Base-by-base conservation (phyloP, 2,113 vertebrate species). In the Anguilla japonica region DNA sequence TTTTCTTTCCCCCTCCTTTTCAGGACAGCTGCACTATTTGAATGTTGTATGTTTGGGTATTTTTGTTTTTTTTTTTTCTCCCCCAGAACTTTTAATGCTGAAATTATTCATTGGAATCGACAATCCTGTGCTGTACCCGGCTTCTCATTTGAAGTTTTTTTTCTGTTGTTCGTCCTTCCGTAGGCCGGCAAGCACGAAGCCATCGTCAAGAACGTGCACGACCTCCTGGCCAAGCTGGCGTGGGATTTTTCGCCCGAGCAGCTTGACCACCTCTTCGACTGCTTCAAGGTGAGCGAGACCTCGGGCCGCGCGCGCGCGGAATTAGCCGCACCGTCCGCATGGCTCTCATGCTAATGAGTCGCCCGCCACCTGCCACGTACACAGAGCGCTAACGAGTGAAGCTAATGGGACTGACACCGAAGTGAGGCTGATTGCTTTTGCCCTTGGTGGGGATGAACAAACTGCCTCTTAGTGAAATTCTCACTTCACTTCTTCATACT, bases 191-290 rank as follows among this genome's bases (percentile, higher is more conserved):
- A 99, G 89, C 98, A 99, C 80, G 98, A 99, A 96, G 98, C 98
- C 85, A 99, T 99, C 94, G 98, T 99, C 88, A 99, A 99, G 94
- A 99, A 99, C 90, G 98, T 99, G 90, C 98, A 99, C 85, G 98
- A 99, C 92, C 96, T 99, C 22, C 95, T 99, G 83, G 98, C 98
- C 88, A 99, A 99, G 93, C 94, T 99, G 92, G 98, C 98, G 0
- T 99, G 98, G 98, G 98, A 99, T 94, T 99, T 99, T 94, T 99
- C 98, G 87, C 98, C 98, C 85, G 98, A 99, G 92, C 98, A 99
- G 93, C 97, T 99, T 80, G 98, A 99, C 93, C 98, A 99, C 92
- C 97, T 99, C 53, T 99, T 99, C 90, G 98, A 99, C 94, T 99
- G 98, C 90, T 99, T 99, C 94, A 99, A 99, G 97, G 98, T 99